Evolutionary conservation across 1,140 invertebrate genomes (phyloP).

Genomic region (Hesperophylax magnus): DNA sequence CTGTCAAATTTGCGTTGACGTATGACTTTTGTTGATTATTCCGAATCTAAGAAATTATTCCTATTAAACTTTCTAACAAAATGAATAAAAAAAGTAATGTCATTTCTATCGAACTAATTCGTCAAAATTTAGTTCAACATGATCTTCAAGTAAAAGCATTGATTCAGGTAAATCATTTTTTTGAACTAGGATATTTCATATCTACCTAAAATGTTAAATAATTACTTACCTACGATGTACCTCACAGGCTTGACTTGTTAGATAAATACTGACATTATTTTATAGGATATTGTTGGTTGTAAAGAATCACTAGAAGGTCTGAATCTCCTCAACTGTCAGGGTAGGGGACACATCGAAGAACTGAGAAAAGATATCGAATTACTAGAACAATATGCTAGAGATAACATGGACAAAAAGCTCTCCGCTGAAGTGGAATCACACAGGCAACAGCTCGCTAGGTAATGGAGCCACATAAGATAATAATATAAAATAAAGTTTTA

Average conservation of each 20-base stretch:
- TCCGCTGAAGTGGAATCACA: conserved; percentile 77
- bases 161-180: conserved; percentile 77
- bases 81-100: conserved; percentile 29
- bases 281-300: conserved; percentile 79
- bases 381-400: conserved; percentile 77
- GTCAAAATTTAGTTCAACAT: conserved; percentile 78
- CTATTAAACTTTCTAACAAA: not conserved
- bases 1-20: conserved; percentile 9
- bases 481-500: too few species aligned
- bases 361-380: conserved; percentile 79
- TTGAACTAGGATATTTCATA: not conserved
- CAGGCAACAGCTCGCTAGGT: conserved; percentile 77
- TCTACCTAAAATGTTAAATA: not conserved
- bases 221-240: not conserved
- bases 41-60: too few species aligned
- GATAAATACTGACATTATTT: conserved; percentile 25
- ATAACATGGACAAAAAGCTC: conserved; percentile 75
- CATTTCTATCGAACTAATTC: conserved; percentile 45
- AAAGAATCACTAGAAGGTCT: conserved; percentile 77
- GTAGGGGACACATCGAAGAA: conserved; percentile 76
- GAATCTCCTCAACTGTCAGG: conserved; percentile 80
- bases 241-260: not conserved
- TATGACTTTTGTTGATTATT: too few species aligned
- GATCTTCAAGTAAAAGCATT: conserved; percentile 82
- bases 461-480: not conserved